These are phyloP conservation scores for Geopemphigus sp. DNA, from an alignment of 1,140 invertebrate genomes.

Conservation along the genomic window DNA sequence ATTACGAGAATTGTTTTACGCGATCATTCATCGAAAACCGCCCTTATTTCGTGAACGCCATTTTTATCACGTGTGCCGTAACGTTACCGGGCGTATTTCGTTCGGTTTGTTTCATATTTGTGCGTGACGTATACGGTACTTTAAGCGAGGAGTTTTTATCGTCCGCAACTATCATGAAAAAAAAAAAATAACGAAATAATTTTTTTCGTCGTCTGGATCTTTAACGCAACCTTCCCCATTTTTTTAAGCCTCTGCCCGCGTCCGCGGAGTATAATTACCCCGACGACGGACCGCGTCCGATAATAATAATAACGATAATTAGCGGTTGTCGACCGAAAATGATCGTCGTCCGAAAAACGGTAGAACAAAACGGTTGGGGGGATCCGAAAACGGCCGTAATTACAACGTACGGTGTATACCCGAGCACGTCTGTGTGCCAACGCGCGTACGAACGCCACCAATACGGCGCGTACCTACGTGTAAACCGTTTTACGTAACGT, in stretches of 20 bases:
- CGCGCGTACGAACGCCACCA: no score
- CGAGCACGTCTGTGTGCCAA: no score
- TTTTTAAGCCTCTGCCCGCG: background rate
- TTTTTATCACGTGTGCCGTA: no score
- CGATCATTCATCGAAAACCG: no score
- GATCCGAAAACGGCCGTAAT: slow-evolving; percentile 36
- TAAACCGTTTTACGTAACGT: no score
- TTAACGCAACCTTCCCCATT: background rate
- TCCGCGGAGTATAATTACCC: slow-evolving; percentile 16
- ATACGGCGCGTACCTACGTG: background rate
- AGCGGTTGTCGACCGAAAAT: slow-evolving; percentile 15
- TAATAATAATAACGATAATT: slow-evolving; percentile 37
- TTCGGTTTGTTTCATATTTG: no score
- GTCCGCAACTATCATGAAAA: background rate
- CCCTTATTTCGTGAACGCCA: no score
- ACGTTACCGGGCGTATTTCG: no score
- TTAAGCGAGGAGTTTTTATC: slow-evolving; percentile 15
- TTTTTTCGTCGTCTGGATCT: slow-evolving; percentile 14
- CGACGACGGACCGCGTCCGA: slow-evolving; percentile 7
- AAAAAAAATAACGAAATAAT: background rate
- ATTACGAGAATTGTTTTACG: no score
- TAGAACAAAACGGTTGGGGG: slow-evolving; percentile 22
- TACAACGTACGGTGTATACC: slow-evolving; percentile 15
- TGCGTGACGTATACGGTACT: no score
- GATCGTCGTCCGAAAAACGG: slow-evolving; percentile 31